Evolutionary conservation across 2,888 invertebrate species (phyloP).

Genomic region (Scaptomyza cyrtandrae): DNA sequence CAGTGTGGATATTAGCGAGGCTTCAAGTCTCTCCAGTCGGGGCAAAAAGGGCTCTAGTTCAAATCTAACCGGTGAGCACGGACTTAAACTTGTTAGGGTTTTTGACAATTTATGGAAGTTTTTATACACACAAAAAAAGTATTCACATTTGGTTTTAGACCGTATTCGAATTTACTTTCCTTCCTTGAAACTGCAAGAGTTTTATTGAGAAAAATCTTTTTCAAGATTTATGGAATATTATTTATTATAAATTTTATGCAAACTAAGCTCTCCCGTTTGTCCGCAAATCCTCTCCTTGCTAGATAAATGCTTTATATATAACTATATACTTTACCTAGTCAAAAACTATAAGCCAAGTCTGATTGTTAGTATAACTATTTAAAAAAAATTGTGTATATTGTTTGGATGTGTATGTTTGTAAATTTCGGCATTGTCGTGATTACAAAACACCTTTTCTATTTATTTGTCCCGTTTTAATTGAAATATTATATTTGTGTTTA

Average conservation of each 20-base stretch:
- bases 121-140: constrained; percentile 25
- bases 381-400: constrained; percentile 1
- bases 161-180: no score
- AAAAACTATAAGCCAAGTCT: no score
- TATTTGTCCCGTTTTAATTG: constrained; percentile 29
- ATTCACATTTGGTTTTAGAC: no score
- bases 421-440: constrained; percentile 48
- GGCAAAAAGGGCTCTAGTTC: constrained; percentile 93
- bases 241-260: no score
- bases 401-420: constrained; percentile 39
- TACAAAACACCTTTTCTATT: constrained; percentile 6
- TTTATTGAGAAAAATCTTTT: no score
- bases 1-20: constrained; percentile 91
- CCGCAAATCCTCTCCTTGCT: no score
- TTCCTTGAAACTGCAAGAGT: no score
- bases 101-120: background rate
- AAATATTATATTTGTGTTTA: constrained; percentile 34
- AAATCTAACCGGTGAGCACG: constrained; percentile 90
- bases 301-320: no score
- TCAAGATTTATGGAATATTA: no score
- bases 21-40: constrained; percentile 89
- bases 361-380: no score
- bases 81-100: background rate
- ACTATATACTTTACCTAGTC: no score
- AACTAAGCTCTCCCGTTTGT: no score